Evolutionary conservation across 2,797 vertebrate genomes (phyloP).

Genomic region (Phataginus tetradactyla): DNA sequence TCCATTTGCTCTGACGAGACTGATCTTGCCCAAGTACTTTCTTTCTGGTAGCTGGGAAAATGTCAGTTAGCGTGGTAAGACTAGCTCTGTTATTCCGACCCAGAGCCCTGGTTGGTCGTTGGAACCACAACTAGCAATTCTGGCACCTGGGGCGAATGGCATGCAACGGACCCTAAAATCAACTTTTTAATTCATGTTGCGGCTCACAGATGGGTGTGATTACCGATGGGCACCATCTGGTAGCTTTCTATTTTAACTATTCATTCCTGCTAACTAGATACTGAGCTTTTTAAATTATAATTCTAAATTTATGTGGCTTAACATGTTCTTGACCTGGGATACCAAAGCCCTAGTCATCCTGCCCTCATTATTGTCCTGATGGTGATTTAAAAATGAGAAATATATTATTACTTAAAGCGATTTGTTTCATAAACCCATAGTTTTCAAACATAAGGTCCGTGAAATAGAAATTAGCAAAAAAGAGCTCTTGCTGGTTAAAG

Average conservation of each 20-base stretch:
- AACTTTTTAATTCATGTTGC: neutral
- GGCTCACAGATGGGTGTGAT: constrained; percentile 33
- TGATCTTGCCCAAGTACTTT: neutral
- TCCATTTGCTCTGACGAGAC: neutral
- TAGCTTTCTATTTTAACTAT: constrained; percentile 48
- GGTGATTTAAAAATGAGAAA: neutral
- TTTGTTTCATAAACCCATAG: neutral
- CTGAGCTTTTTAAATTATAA: constrained; percentile 11
- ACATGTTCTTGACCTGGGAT: neutral
- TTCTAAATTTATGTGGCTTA: constrained; percentile 47
- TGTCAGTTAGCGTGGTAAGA: neutral
- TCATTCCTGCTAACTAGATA: constrained; percentile 41
- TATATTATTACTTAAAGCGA: neutral
- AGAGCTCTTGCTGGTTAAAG: neutral
- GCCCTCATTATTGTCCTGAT: neutral
- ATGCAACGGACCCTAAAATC: neutral
- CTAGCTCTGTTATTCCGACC: neutral
- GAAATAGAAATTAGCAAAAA: constrained; percentile 27
- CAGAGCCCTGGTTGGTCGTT: neutral
- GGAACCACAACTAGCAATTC: neutral
- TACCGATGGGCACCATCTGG: constrained; percentile 63
- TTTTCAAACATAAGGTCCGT: neutral
- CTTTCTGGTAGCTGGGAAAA: neutral
- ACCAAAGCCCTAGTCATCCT: constrained; percentile 2
- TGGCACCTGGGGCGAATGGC: neutral